These are phyloP conservation scores for Nycticryphes semicollaris DNA, from an alignment of 2,113 vertebrate genomes.

Conservation along the genomic window DNA sequence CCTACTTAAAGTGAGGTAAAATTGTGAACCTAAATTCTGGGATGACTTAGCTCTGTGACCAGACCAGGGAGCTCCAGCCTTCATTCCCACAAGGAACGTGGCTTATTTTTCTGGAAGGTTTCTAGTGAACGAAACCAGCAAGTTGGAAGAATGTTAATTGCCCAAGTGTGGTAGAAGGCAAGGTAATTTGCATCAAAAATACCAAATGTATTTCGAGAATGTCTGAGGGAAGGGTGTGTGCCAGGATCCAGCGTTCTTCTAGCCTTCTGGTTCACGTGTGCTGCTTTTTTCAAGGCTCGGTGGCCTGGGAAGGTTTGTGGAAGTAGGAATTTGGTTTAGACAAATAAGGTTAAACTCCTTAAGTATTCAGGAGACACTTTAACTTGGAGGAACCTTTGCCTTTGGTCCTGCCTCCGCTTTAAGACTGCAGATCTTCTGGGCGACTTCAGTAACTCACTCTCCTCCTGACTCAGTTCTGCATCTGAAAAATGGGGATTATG, in stretches of 20 bases:
- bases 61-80: accelerated
- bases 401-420: background rate
- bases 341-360: background rate
- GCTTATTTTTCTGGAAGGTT: background rate
- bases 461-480: background rate
- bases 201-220: background rate
- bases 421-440: background rate
- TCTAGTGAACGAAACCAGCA: background rate
- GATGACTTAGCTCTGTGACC: background rate
- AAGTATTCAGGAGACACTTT: background rate
- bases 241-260: background rate
- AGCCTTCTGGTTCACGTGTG: accelerated
- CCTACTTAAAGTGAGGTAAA: background rate
- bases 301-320: background rate
- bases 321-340: background rate
- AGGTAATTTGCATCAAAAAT: constrained; percentile 19
- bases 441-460: background rate
- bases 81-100: background rate
- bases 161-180: background rate
- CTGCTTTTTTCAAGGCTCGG: background rate
- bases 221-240: background rate
- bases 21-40: background rate
- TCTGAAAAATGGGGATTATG: background rate
- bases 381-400: background rate
- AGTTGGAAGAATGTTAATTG: background rate